These are phyloP conservation scores for Baryphthengus martii DNA, from an alignment of 2,113 vertebrate genomes.

Conservation along the genomic window DNA sequence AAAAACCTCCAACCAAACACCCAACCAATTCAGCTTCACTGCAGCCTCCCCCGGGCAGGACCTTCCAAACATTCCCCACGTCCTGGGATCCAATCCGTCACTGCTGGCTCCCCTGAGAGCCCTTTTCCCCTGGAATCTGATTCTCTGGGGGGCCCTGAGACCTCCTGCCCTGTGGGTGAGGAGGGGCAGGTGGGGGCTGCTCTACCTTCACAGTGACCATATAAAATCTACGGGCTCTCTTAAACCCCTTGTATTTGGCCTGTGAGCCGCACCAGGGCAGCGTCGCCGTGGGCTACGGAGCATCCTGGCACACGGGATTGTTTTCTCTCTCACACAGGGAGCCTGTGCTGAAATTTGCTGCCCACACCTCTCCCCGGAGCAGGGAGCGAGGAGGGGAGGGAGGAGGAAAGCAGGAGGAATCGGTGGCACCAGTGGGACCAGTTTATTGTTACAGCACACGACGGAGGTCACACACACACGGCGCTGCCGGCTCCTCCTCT, in stretches of 20 bases:
- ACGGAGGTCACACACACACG: background rate
- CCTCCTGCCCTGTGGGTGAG: background rate
- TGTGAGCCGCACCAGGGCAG: background rate
- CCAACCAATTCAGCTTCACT: accelerated
- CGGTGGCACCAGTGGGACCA: background rate
- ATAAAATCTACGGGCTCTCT: too few relatives aligned
- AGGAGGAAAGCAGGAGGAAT: background rate
- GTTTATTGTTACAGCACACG: constrained; percentile 24
- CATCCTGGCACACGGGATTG: background rate
- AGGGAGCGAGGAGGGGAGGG: background rate
- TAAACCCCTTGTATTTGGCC: background rate
- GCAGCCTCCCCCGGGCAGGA: background rate
- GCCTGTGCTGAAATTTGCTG: background rate
- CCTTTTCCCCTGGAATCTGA: background rate
- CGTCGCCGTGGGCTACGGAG: too few relatives aligned
- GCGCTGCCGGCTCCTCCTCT: background rate
- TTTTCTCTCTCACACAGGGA: accelerated
- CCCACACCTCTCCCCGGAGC: background rate
- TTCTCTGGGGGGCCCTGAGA: background rate
- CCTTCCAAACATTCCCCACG: background rate
- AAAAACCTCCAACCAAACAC: background rate
- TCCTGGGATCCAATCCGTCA: accelerated
- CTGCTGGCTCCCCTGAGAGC: background rate
- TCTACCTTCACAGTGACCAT: background rate
- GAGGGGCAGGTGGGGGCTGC: background rate